A percentile compares a stretch with the other conserved stretches of the same genome.
phyloP scores from a whole-genome alignment of 1,140 invertebrate species.

The Drosophila paulistorum region DNA sequence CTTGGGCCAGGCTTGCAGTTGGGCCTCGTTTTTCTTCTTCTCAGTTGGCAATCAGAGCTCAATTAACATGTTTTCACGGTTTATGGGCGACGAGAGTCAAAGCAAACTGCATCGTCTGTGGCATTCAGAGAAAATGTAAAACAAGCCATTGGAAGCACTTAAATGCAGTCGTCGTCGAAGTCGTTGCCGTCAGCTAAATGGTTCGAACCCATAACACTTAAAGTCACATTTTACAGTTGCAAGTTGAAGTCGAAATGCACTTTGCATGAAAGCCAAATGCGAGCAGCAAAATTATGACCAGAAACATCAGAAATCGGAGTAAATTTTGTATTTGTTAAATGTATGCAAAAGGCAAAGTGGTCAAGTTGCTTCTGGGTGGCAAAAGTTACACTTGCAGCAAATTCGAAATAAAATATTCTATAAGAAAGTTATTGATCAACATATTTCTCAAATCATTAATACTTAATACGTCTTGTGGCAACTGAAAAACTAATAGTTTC shows the following conservation, averaged over 20 bases:
- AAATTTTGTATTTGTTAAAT: conserved; percentile 47
- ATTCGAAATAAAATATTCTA: not conserved
- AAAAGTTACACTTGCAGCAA: not conserved
- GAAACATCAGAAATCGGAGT: conserved; percentile 42
- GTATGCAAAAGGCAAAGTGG: conserved; percentile 16
- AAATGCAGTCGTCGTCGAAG: conserved; percentile 24
- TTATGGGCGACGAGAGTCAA: conserved; percentile 40
- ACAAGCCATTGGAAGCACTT: conserved; percentile 58
- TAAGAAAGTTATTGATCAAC: conserved; percentile 14
- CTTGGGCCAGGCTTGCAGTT: conserved; percentile 21
- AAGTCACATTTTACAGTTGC: conserved; percentile 48
- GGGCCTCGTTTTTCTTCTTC: conserved; percentile 14
- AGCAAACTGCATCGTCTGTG: conserved; percentile 8
- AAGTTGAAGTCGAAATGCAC: conserved; percentile 52
- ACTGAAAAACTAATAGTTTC: conserved; percentile 44
- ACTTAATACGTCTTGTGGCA: not conserved
- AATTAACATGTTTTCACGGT: conserved; percentile 73
- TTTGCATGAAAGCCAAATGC: conserved; percentile 71
- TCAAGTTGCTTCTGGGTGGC: conserved; percentile 46
- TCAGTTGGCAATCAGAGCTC: conserved; percentile 39
- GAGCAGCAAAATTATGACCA: conserved; percentile 72
- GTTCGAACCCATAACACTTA: conserved; percentile 67
- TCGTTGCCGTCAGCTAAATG: conserved; percentile 49
- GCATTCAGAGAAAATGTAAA: conserved; percentile 52
- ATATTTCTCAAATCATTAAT: no score